A percentile compares a stretch with the other conserved stretches of the same genome.
Evolutionary conservation across 2,888 invertebrate genomes (phyloP).

Genomic region (Amorpha juglandis): DNA sequence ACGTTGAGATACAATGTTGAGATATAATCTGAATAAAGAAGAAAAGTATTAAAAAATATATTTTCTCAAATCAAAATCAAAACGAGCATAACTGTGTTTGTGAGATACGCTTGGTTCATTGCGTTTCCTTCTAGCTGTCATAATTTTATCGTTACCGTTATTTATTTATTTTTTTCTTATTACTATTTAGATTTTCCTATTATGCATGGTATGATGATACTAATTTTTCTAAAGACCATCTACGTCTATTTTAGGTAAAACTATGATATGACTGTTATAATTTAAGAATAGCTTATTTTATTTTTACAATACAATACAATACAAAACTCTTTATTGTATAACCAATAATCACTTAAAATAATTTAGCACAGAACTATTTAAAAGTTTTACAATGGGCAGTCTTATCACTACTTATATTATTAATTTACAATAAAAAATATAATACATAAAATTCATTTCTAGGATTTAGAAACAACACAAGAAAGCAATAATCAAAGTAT

Average conservation of each 20-base stretch:
- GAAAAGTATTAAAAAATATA: constrained; percentile 48
- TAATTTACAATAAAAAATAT: neutral
- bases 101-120: constrained; percentile 64
- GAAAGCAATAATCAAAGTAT: constrained; percentile 14
- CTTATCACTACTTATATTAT: no score
- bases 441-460: neutral
- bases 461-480: neutral
- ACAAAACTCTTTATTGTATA: no score
- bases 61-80: constrained; percentile 65
- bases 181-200: constrained; percentile 56
- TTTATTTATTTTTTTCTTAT: constrained; percentile 50
- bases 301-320: neutral
- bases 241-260: neutral
- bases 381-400: no score
- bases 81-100: constrained; percentile 62
- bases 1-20: constrained; percentile 31
- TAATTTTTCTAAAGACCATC: constrained; percentile 45
- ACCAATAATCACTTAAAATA: no score
- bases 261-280: neutral
- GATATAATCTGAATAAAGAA: constrained; percentile 43
- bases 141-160: constrained; percentile 64
- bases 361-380: no score
- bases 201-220: constrained; percentile 51
- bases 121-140: constrained; percentile 67
- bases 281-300: neutral